These are phyloP conservation scores for Bombus consobrinus DNA, from an alignment of 1,140 invertebrate species.

Conservation along the genomic window DNA sequence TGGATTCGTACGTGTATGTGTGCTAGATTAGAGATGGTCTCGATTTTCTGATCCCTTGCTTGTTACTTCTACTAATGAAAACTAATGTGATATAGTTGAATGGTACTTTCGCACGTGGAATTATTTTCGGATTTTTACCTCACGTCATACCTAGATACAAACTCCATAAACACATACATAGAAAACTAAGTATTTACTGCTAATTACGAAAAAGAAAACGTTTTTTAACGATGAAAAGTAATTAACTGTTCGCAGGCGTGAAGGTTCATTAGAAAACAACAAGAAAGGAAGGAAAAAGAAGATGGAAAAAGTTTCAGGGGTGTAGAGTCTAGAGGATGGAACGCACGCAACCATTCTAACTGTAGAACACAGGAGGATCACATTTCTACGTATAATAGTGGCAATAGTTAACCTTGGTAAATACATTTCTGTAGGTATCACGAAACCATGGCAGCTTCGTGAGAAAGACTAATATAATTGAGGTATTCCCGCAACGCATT, in stretches of 20 bases:
- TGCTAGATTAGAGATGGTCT: background rate
- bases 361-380: constrained; percentile 60
- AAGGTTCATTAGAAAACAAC: background rate
- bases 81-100: background rate
- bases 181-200: background rate
- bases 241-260: background rate
- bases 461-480: constrained; percentile 62
- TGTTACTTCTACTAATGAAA: background rate
- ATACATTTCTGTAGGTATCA: constrained; percentile 59
- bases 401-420: constrained; percentile 74
- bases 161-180: background rate
- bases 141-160: too few relatives aligned
- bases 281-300: constrained; percentile 14
- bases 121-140: too few relatives aligned
- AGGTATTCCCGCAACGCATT: constrained; percentile 15
- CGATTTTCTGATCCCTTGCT: background rate
- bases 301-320: constrained; percentile 27
- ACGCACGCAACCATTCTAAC: constrained; percentile 70
- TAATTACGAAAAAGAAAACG: background rate
- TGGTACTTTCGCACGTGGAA: too few relatives aligned
- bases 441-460: constrained; percentile 59
- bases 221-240: background rate
- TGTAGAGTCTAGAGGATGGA: constrained; percentile 41
- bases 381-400: constrained; percentile 48
- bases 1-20: background rate